phyloP scores from a whole-genome alignment of 2,797 vertebrate species.

The Urosaurus nigricauda region DNA sequence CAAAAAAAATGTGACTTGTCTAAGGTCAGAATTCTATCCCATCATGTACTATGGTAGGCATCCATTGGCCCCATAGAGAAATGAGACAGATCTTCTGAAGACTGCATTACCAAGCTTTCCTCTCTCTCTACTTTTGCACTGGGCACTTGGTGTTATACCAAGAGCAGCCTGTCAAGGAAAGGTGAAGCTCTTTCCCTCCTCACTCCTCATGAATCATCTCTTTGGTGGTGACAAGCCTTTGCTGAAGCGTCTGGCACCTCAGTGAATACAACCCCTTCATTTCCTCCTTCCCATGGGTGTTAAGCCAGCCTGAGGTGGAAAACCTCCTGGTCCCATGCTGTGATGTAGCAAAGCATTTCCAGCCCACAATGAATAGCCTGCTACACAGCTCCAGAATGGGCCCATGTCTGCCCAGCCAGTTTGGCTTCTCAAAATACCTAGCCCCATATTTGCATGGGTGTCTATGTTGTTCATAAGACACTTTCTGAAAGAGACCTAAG shows the following conservation, averaged over 20 bases:
- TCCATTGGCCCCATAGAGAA: neutral
- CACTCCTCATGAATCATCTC: conserved; percentile 6
- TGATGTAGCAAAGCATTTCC: neutral
- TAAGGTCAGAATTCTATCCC: no score
- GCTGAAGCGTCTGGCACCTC: neutral
- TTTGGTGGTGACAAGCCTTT: conserved; percentile 1
- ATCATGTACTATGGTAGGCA: neutral
- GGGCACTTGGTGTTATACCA: neutral
- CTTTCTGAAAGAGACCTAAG: conserved; percentile 9
- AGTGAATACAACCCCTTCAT: conserved; percentile 11
- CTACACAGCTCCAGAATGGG: neutral
- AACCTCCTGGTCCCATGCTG: conserved; percentile 25
- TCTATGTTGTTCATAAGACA: conserved; percentile 12
- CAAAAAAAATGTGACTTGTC: no score
- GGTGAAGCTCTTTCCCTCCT: neutral
- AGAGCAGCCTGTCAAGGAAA: neutral
- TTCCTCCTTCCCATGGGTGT: neutral
- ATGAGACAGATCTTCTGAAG: neutral
- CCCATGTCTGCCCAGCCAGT: neutral
- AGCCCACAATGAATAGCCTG: neutral
- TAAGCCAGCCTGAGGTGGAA: conserved; percentile 22
- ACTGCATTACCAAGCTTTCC: neutral
- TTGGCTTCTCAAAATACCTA: neutral
- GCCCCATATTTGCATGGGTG: conserved; percentile 25
- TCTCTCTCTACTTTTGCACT: neutral